Evolutionary conservation across 2,797 vertebrate species (phyloP).

Genomic region (Knipowitschia caucasica): DNA sequence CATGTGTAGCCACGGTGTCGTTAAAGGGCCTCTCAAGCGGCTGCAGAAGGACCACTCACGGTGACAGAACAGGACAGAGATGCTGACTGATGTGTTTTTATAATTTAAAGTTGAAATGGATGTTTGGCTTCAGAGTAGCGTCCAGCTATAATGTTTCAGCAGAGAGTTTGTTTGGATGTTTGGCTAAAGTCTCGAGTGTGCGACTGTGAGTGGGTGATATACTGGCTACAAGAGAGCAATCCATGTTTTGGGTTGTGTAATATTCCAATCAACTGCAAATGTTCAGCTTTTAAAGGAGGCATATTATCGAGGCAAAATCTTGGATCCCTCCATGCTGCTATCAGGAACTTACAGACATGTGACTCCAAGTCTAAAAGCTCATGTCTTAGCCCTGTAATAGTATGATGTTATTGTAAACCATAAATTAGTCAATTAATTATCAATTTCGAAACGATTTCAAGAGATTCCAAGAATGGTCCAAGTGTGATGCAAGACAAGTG

Average conservation of each 20-base stretch:
- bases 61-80: constrained; percentile 16
- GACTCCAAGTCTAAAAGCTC: too few relatives aligned
- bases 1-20: constrained; percentile 48
- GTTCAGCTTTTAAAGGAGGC: too few relatives aligned
- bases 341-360: too few relatives aligned
- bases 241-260: not conserved
- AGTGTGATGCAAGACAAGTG: constrained; percentile 12
- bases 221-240: constrained; percentile 11
- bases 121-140: constrained; percentile 25
- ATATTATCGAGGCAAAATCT: too few relatives aligned
- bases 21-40: constrained; percentile 32
- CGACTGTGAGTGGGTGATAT: constrained; percentile 24
- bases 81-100: constrained; percentile 11
- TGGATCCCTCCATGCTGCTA: too few relatives aligned
- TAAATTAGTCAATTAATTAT: too few relatives aligned
- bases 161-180: constrained; percentile 25
- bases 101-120: constrained; percentile 11
- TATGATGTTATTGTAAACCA: too few relatives aligned
- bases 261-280: not conserved
- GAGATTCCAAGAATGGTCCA: too few relatives aligned
- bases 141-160: constrained; percentile 39
- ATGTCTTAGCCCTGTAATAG: too few relatives aligned
- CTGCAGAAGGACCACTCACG: constrained; percentile 44
- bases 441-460: too few relatives aligned
- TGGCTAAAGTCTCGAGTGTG: constrained; percentile 23